These are phyloP conservation scores for Etia nguti DNA, from an alignment of 2,113 vertebrate genomes.

Conservation along the genomic window DNA sequence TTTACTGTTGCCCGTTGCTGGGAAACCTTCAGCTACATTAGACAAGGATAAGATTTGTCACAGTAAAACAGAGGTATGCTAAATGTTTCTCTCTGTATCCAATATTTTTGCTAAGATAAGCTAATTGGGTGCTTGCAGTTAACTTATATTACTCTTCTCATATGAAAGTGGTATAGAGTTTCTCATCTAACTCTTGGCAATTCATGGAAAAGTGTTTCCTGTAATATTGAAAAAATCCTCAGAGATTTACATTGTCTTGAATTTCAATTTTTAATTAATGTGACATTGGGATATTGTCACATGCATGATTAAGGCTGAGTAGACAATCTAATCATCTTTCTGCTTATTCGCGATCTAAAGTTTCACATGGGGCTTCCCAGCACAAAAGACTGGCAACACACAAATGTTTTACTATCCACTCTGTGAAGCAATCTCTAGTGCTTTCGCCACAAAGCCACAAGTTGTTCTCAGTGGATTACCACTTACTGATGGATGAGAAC, in stretches of 20 bases:
- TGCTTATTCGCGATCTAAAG: neutral
- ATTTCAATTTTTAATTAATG: neutral
- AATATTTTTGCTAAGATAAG: neutral
- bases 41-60: neutral
- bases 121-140: neutral
- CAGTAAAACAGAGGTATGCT: neutral
- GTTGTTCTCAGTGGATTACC: conserved; percentile 10
- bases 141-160: neutral
- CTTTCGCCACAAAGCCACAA: conserved; percentile 1
- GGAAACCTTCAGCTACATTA: neutral
- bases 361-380: neutral
- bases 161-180: neutral
- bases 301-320: neutral
- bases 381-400: neutral
- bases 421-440: conserved; percentile 5
- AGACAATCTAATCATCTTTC: neutral
- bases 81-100: neutral
- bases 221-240: neutral
- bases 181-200: neutral
- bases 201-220: neutral
- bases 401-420: conserved; percentile 13
- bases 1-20: neutral
- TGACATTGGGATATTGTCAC: neutral
- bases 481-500: conserved; percentile 16
- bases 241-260: neutral